These are phyloP conservation scores for Rugalucina vietnamica DNA, from an alignment of 2,888 invertebrate genomes.

Conservation along the genomic window DNA sequence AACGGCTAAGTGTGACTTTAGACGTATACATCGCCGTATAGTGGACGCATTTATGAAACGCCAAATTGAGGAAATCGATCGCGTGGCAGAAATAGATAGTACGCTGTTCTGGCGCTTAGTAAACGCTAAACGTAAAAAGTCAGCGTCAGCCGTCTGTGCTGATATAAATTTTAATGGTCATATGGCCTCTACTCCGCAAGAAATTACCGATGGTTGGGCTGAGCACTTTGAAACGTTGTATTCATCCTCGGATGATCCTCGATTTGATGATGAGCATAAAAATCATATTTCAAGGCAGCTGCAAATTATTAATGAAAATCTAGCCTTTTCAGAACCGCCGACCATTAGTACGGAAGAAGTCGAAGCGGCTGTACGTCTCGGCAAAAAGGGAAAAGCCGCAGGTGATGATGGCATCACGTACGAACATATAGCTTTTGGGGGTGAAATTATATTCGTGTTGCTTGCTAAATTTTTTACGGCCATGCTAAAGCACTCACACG, in stretches of 20 bases:
- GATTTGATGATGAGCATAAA: background rate
- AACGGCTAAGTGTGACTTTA: background rate
- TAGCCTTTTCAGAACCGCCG: background rate
- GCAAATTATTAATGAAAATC: background rate
- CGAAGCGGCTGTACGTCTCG: background rate
- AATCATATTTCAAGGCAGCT: background rate
- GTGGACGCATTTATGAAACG: background rate
- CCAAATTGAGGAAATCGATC: background rate
- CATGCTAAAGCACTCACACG: background rate
- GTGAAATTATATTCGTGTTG: background rate
- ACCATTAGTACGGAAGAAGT: background rate
- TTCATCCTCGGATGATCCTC: background rate
- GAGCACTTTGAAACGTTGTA: background rate
- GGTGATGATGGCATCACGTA: background rate
- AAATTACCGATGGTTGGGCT: conserved; percentile 4
- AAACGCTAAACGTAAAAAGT: background rate
- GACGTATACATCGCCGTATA: background rate
- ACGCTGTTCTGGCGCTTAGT: background rate
- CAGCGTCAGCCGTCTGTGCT: background rate
- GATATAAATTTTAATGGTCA: background rate
- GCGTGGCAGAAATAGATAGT: background rate
- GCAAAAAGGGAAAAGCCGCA: background rate
- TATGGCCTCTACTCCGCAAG: background rate
- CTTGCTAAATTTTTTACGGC: background rate
- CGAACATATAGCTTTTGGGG: background rate